Percentiles rank a stretch among this genome's conserved stretches.
These are phyloP conservation scores for Gobio gobio DNA, from an alignment of 2,113 vertebrate species.

Conservation along the genomic window DNA sequence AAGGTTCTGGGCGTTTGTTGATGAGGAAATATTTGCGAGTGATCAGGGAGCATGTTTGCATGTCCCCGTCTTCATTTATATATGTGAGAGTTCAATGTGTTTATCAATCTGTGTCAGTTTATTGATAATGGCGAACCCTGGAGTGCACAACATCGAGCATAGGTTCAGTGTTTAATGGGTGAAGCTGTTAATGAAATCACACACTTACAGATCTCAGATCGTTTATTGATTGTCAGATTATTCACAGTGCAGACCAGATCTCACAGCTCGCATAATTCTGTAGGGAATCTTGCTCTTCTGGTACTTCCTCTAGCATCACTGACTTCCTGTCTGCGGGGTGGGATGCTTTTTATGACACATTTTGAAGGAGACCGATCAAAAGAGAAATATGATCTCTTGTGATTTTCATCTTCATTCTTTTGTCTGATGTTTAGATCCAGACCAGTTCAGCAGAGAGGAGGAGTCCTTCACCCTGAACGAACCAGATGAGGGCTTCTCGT, in stretches of 20 bases:
- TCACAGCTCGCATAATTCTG: background rate
- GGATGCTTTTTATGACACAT: background rate
- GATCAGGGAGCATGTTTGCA: background rate
- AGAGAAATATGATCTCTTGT: background rate
- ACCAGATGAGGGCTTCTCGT: conserved; percentile 97
- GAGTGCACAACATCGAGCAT: background rate
- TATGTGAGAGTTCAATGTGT: background rate
- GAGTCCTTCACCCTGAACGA: conserved; percentile 91
- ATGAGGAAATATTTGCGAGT: background rate
- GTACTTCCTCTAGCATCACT: background rate
- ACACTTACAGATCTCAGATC: background rate
- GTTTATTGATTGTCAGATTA: background rate
- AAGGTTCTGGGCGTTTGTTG: background rate
- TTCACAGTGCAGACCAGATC: background rate
- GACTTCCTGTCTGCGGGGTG: background rate
- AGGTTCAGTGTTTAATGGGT: background rate
- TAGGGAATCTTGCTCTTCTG: background rate
- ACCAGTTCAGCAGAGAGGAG: conserved; percentile 87
- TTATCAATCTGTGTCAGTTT: background rate
- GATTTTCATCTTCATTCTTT: background rate
- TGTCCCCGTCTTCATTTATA: background rate
- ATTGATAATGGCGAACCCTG: too few relatives aligned
- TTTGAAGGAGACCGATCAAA: background rate
- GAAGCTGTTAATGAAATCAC: background rate
- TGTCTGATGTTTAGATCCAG: conserved; percentile 74